These are phyloP conservation scores for Orchesellides sinensis DNA, from an alignment of 2,888 invertebrate genomes.

Conservation along the genomic window DNA sequence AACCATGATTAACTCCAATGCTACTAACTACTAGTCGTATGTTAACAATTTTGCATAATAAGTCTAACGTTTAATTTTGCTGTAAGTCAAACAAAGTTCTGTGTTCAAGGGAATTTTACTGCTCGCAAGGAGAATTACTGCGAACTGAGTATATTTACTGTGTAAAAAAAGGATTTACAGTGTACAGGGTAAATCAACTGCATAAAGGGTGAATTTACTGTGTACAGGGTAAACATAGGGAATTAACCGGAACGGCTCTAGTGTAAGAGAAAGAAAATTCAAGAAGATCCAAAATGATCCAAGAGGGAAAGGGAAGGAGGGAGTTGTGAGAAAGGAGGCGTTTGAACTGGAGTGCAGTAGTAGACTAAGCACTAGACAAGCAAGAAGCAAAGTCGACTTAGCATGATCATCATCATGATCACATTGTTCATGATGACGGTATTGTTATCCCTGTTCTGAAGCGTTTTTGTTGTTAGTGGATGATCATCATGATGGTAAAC, in stretches of 20 bases:
- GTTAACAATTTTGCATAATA: too few relatives aligned
- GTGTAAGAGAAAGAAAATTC: constrained; percentile 19
- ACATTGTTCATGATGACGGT: constrained; percentile 29
- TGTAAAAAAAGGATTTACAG: too few relatives aligned
- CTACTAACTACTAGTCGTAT: too few relatives aligned
- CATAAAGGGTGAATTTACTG: too few relatives aligned
- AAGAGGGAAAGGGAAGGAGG: constrained; percentile 39
- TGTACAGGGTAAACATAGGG: too few relatives aligned
- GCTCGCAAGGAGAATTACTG: too few relatives aligned
- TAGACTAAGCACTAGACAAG: neutral
- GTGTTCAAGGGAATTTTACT: too few relatives aligned
- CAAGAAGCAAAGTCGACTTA: neutral
- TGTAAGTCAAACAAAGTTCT: too few relatives aligned
- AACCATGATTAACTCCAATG: too few relatives aligned
- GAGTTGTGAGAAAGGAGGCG: constrained; percentile 34
- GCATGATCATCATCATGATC: constrained; percentile 31
- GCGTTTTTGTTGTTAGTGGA: constrained; percentile 16
- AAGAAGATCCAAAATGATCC: constrained; percentile 28
- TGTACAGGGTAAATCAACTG: too few relatives aligned
- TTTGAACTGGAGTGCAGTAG: neutral
- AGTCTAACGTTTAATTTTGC: too few relatives aligned
- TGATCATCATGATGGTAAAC: constrained; percentile 36
- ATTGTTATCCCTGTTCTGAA: neutral
- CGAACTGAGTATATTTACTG: too few relatives aligned
- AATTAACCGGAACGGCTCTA: neutral